Conservation (phyloP, 2,888 invertebrate genomes). For the Baccha elongata region DNA sequence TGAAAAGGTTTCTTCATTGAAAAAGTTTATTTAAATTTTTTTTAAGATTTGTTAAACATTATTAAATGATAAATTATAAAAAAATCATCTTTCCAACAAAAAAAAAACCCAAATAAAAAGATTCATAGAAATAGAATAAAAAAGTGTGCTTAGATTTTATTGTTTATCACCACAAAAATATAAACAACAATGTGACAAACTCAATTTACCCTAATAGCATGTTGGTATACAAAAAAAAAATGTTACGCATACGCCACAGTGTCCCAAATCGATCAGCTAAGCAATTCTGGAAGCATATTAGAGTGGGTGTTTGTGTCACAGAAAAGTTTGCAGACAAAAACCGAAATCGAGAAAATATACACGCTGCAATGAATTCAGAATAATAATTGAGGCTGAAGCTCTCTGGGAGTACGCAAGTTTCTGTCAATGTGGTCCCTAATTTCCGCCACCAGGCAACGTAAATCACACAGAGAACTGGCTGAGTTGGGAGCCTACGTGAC, state of each 20-base stretch:
- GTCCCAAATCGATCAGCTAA: conserved; percentile 32
- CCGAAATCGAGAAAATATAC: conserved; percentile 30
- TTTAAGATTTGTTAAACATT: no score
- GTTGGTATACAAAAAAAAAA: conserved; percentile 21
- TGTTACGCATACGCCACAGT: conserved; percentile 59
- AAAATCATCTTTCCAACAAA: no score
- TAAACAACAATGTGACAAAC: conserved; percentile 4
- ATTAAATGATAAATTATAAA: no score
- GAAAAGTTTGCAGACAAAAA: conserved; percentile 31
- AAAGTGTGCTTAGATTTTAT: no score
- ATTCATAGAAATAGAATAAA: no score
- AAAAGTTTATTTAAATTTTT: no score
- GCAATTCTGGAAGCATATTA: conserved; percentile 46
- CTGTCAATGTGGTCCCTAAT: conserved; percentile 62
- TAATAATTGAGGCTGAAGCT: conserved; percentile 50
- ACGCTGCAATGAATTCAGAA: conserved; percentile 57
- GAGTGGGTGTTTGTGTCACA: conserved; percentile 1
- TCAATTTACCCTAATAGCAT: conserved; percentile 19
- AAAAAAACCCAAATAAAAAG: no score
- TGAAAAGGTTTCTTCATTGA: conserved; percentile 25
- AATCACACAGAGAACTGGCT: conserved; percentile 57
- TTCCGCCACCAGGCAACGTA: conserved; percentile 66
- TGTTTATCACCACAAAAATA: background rate
- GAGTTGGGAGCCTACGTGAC: conserved; percentile 52
- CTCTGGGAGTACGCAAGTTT: conserved; percentile 20